Evolutionary conservation across 2,888 invertebrate genomes (phyloP), one percentile per base, ranked within the genome.

Genomic region (Dasypolia templi): DNA sequence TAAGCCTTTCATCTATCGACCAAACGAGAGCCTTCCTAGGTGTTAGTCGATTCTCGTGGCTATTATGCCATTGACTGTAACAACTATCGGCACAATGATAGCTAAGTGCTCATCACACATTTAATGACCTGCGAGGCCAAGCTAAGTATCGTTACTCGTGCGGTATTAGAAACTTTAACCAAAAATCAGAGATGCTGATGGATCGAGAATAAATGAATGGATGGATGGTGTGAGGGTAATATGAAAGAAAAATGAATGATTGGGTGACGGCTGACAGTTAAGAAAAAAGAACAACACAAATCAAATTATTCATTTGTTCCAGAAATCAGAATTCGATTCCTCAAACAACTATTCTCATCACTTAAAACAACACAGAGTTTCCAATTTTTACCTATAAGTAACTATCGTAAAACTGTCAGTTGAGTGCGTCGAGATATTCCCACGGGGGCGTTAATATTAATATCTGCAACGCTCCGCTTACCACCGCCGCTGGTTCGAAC

Each of bases 401-500:
- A 44, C 22, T 32, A 61, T 49, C 59, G n/a, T 67, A 42, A 55
- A 65, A 46, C 64, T 68, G 29, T n/a, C 58, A 65, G 29, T 61
- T 49, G 66, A 64, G 51, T 65, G 59, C 55, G 29, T 53, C 55
- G 29, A 67, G 51, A 58, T 32, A 62, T 91, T 88, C 89, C 86
- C 88, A 89, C 89, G 87, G 74, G 73, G 49, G 65, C 77, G 77
- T 86, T 84, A 71, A 88, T 88, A 87, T 87, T 88, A 86, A 86
- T 87, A 88, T 80, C 77, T 61, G 71, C 76, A 72, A 76, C 89
- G 91, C 84, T 89, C 77, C 87, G 91, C 89, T 85, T 82, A 85
- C 81, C 80, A 78, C 88, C 70, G 65, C 83, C 74, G 66, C 39
- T 19, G 32, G 51, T 53, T 61, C 70, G 70, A 81, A 73, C 84